Evolutionary conservation across 2,797 vertebrate species (phyloP), one percentile per base, ranked within the genome.

Genomic region (Dicrostonyx torquatus): DNA sequence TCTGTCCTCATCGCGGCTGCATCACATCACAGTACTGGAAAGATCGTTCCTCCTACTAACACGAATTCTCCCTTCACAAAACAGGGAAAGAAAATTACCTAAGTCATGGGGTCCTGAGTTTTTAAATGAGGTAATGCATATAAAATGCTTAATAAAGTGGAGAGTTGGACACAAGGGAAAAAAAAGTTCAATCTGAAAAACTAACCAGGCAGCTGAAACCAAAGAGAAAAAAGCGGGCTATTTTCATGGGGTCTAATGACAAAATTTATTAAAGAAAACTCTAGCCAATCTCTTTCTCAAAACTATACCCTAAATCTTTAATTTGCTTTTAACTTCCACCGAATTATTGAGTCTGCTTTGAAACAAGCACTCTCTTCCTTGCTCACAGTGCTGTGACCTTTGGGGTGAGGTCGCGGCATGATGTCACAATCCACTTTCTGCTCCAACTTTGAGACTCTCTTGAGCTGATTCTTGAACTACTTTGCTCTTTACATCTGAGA

Each of bases 371-470:
- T 89, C 29, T 77, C 62, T 96, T 90, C 45, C 66, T 8, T 76
- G 80, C 50, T 72, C 14, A 87, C 40, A 40, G 45, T 58, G 73
- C 75, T 85, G 62, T 84, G 77, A 78, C 82, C 62, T 94, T 37
- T 93, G 85, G 55, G 58, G 70, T 94, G 89, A 95, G 79, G 37
- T 96, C 96, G 92, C 17, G 24, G 62, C 2, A 18, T 91, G 96
- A 95, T 93, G 94, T 96, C 97, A 97, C 85, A 96, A 94, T 97
- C 62, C 37, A 96, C 7, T 50, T n/a, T 34, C 72, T 80, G 60
- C 62, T 93, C 68, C 1, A 15, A 84, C 83, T 91, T 80, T 78
- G 85, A 94, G 80, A 95, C 60, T 93, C 89, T 91, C 60, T 43
- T 1, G 22, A 83, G 68, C 48, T 75, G 76, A 55, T 64, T 91